phyloP scores from a whole-genome alignment of 1,140 invertebrate genomes.

The Drosophila nannoptera region DNA sequence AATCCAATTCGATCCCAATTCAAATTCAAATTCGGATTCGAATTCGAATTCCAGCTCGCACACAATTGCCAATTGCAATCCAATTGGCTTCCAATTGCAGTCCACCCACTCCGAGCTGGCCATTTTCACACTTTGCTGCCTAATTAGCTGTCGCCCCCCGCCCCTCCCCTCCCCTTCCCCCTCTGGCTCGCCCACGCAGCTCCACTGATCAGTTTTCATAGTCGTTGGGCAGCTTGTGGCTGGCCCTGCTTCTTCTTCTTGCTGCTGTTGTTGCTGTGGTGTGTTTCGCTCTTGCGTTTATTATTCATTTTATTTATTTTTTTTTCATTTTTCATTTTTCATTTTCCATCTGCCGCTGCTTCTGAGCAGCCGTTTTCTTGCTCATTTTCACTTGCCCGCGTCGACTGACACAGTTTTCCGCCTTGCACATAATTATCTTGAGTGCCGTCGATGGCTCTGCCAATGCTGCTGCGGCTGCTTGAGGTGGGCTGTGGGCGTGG shows the following conservation, averaged over 20 bases:
- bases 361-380: constrained; percentile 34
- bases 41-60: too few species aligned
- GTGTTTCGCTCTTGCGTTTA: background rate
- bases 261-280: background rate
- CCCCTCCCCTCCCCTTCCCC: background rate
- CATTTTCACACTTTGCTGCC: constrained; percentile 67
- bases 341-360: constrained; percentile 26
- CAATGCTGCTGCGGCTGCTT: too few species aligned
- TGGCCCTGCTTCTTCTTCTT: background rate
- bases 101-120: constrained; percentile 24
- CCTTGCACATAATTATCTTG: constrained; percentile 33
- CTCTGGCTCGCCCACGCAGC: background rate
- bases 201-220: constrained; percentile 38
- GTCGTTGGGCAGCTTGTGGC: constrained; percentile 26
- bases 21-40: too few species aligned
- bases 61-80: constrained; percentile 34
- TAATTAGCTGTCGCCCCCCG: constrained; percentile 42
- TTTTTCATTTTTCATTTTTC: constrained; percentile 25
- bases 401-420: constrained; percentile 34
- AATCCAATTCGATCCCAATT: constrained; percentile 33
- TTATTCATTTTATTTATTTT: constrained; percentile 4
- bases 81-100: constrained; percentile 11
- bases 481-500: constrained; percentile 8
- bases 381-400: constrained; percentile 43
- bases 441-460: constrained; percentile 12